Evolutionary conservation across 2,113 vertebrate genomes (phyloP), one percentile per base, ranked within the genome.

Genomic region (Porphyrio hochstetteri): DNA sequence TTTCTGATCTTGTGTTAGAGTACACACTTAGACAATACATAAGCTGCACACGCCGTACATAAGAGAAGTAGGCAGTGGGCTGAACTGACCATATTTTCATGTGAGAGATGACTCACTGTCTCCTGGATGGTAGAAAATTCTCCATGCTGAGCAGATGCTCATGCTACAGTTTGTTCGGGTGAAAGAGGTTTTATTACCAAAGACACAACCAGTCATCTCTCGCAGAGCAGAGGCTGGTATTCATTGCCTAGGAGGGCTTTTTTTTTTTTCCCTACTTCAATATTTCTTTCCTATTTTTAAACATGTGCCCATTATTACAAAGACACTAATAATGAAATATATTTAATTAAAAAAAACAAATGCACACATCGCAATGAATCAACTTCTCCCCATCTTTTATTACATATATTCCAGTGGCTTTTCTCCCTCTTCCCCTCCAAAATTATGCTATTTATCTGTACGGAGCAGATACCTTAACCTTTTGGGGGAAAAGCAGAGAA

Each of bases 381-480:
- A 57, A 90, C 53, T 77, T 80, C 50, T 83, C 80, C 16, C 11
- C 6, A 1, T 93, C 50, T 71, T 88, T 91, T 70, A 91, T 75
- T 89, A 21, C n/a, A 38, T 11, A 15, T 87, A 74, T 77, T 91
- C 81, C 77, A 93, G 65, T 1, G 13, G 61, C 69, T 75, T 82
- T 91, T 85, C 65, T 96, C 50, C 25, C 13, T 82, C n/a, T 90
- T 23, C 46, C 40, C 44, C 12, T 75, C 63, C 65, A 55, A 88
- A 90, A 79, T 56, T n/a, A 77, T 0, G 0, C 83, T 82, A 93
- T 96, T 95, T 96, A 96, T 95, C 91, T 95, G 80, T 94, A 93
- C 4, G 2, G 87, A 93, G 69, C 96, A 97, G 97, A 97, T 96
- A 97, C 76, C 90, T 91, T 97, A 96, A 96, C 98, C 97, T 97